Evolutionary conservation across 2,888 invertebrate species (phyloP).

Genomic region (Ischnura elegans): DNA sequence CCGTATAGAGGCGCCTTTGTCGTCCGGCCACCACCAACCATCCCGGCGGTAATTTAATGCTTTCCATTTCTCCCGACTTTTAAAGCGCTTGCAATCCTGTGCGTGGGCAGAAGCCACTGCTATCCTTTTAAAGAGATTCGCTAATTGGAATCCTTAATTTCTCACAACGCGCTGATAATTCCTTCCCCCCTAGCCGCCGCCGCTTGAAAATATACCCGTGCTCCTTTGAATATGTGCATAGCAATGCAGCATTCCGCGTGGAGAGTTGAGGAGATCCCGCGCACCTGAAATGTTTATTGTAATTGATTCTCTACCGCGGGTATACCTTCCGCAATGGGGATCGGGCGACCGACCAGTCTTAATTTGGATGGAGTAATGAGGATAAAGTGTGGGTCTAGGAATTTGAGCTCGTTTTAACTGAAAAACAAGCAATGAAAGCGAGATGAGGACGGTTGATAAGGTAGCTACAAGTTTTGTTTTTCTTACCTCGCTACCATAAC

Average conservation of each 20-base stretch:
- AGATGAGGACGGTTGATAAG: background rate
- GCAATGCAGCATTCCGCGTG: background rate
- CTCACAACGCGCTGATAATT: background rate
- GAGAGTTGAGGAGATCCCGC: background rate
- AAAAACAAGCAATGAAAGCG: background rate
- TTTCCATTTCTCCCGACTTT: background rate
- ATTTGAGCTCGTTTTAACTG: background rate
- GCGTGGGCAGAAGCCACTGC: background rate
- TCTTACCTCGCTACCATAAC: too few species aligned
- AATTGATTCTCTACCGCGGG: background rate
- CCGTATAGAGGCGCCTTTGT: background rate
- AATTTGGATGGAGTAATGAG: background rate
- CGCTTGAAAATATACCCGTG: background rate
- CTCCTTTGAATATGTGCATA: background rate
- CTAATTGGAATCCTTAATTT: constrained; percentile 31
- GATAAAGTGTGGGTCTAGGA: background rate
- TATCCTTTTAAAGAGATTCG: background rate
- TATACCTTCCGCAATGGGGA: background rate
- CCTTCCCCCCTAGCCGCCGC: too few species aligned
- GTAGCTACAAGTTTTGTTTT: background rate
- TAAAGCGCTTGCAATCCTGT: background rate
- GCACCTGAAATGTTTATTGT: background rate
- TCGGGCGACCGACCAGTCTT: background rate
- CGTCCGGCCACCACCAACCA: background rate
- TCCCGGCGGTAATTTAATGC: background rate